These are phyloP conservation scores for Siderastrea siderea DNA, from an alignment of 92 coral and sea anemone species.

Conservation along the genomic window DNA sequence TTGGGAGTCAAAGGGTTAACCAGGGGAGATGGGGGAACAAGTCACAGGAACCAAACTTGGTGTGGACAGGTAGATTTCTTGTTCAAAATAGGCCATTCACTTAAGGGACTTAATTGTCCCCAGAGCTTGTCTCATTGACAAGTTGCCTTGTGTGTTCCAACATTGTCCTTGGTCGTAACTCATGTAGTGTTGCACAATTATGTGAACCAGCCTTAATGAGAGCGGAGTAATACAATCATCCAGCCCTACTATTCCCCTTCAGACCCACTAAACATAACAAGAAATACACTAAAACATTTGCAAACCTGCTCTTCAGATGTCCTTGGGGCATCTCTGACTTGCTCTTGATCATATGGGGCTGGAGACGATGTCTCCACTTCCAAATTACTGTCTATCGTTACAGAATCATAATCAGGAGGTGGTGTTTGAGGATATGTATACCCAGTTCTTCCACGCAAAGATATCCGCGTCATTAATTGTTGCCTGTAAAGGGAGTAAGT, in stretches of 20 bases:
- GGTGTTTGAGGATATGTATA: slow-evolving; percentile 17
- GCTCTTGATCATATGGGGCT: slow-evolving; percentile 24
- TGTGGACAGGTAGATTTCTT: too few relatives aligned
- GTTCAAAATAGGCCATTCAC: too few relatives aligned
- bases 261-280: neutral
- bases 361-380: slow-evolving; percentile 33
- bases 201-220: neutral
- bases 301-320: slow-evolving; percentile 26
- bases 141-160: too few relatives aligned
- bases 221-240: neutral
- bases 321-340: neutral
- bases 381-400: slow-evolving; percentile 42
- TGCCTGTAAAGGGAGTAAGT: slow-evolving; percentile 2
- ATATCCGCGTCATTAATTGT: neutral
- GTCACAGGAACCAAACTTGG: too few relatives aligned
- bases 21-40: too few relatives aligned
- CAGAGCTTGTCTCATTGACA: too few relatives aligned
- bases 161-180: too few relatives aligned
- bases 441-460: neutral
- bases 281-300: neutral
- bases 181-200: neutral
- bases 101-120: too few relatives aligned
- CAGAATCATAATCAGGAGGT: slow-evolving; percentile 46
- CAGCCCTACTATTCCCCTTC: neutral
- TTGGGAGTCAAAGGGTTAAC: too few relatives aligned